Conservation (phyloP, 1,140 invertebrate species). For the Zaprionus gabonicus region DNA sequence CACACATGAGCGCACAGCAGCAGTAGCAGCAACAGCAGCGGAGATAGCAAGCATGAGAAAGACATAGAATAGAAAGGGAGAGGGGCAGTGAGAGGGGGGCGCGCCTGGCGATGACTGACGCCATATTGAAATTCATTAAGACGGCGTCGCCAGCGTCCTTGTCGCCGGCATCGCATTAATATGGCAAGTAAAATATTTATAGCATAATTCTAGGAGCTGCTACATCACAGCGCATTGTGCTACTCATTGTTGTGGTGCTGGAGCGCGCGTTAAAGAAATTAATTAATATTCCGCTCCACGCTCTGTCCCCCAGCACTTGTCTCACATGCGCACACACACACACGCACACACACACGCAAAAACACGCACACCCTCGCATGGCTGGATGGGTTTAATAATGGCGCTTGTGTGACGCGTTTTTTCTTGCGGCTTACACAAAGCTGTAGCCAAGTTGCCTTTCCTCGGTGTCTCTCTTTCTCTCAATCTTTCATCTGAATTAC, state of each 20-base stretch:
- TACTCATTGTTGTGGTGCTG: slow-evolving; percentile 73
- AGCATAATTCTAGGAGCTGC: slow-evolving; percentile 77
- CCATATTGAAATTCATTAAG: slow-evolving; percentile 83
- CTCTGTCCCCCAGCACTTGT: slow-evolving; percentile 33
- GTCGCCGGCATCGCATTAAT: slow-evolving; percentile 69
- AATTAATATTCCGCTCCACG: slow-evolving; percentile 75
- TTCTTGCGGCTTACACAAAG: slow-evolving; percentile 64
- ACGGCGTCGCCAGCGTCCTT: slow-evolving; percentile 49
- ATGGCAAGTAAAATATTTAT: slow-evolving; percentile 83
- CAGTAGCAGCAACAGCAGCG: too few species aligned
- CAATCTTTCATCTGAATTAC: slow-evolving; percentile 19
- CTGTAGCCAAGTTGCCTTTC: slow-evolving; percentile 44
- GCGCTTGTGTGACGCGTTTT: slow-evolving; percentile 71
- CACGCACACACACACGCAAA: slow-evolving; percentile 1
- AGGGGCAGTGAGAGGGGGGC: neutral
- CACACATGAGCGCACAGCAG: slow-evolving; percentile 24
- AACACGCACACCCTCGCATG: slow-evolving; percentile 4
- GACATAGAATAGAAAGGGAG: neutral
- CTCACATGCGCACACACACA: slow-evolving; percentile 11
- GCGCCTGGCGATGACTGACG: slow-evolving; percentile 47
- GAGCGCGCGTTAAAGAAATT: slow-evolving; percentile 75
- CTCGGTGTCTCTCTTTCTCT: neutral
- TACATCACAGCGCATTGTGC: slow-evolving; percentile 72
- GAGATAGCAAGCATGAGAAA: neutral
- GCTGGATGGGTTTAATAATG: slow-evolving; percentile 69